Percentiles rank a stretch among this genome's conserved stretches.
phyloP scores from a whole-genome alignment of 1,140 invertebrate species.

The Dendroctonus valens region DNA sequence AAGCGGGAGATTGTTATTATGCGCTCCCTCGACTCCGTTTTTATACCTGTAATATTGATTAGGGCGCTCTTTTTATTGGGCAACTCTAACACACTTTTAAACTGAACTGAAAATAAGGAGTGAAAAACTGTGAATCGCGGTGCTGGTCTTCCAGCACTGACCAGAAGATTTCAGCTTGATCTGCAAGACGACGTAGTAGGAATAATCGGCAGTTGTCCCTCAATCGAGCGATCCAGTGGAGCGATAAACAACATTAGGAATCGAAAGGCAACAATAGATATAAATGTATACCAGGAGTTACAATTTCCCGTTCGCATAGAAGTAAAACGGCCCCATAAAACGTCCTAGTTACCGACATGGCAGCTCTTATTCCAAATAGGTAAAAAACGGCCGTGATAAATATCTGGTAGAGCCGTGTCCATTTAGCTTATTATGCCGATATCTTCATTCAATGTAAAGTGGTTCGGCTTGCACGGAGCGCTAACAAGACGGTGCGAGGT shows the following conservation, averaged over 20 bases:
- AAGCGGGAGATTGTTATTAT: slow-evolving; percentile 35
- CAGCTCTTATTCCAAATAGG: slow-evolving; percentile 40
- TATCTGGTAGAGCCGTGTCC: slow-evolving; percentile 43
- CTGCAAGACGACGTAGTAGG: no score
- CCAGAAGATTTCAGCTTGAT: no score
- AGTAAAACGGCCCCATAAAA: slow-evolving; percentile 39
- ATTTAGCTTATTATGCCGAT: slow-evolving; percentile 50
- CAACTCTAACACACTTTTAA: no score
- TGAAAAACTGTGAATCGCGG: no score
- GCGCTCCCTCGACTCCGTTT: slow-evolving; percentile 21
- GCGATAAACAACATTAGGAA: slow-evolving; percentile 28
- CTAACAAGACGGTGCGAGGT: slow-evolving; percentile 50
- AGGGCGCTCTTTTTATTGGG: no score
- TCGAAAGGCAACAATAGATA: slow-evolving; percentile 25
- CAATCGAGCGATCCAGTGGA: no score
- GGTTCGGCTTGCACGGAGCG: slow-evolving; percentile 39
- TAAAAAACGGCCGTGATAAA: slow-evolving; percentile 44
- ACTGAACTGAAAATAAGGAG: no score
- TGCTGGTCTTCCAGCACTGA: no score
- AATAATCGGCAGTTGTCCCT: no score
- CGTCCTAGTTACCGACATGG: slow-evolving; percentile 33
- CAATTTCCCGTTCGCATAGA: slow-evolving; percentile 23
- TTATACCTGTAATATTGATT: slow-evolving; percentile 28
- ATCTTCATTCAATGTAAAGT: slow-evolving; percentile 52
- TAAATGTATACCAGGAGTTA: slow-evolving; percentile 21